These are phyloP conservation scores for Ennomos erosarius DNA, from an alignment of 2,888 invertebrate genomes.

Conservation along the genomic window DNA sequence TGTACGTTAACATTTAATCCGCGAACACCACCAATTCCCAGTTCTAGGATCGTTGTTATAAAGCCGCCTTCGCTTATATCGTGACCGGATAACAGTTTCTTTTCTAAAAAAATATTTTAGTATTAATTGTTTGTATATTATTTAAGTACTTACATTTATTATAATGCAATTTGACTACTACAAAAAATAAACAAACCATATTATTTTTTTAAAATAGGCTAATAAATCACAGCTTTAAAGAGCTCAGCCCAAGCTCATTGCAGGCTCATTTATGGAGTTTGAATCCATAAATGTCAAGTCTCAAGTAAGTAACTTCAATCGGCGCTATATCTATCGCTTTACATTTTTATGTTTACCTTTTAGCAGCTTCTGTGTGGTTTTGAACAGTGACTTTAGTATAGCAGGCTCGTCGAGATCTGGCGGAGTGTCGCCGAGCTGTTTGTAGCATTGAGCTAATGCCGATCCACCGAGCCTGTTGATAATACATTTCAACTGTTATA, in stretches of 20 bases:
- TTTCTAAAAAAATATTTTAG: slow-evolving; percentile 71
- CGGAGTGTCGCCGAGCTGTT: slow-evolving; percentile 91
- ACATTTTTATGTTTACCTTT: slow-evolving; percentile 76
- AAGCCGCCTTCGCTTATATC: slow-evolving; percentile 99
- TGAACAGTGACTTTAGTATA: slow-evolving; percentile 90
- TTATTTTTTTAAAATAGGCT: no score
- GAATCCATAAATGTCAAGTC: no score
- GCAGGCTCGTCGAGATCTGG: slow-evolving; percentile 92
- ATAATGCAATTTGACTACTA: no score
- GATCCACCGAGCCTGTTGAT: slow-evolving; percentile 92
- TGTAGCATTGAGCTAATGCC: slow-evolving; percentile 95
- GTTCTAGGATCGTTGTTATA: slow-evolving; percentile 95
- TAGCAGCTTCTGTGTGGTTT: slow-evolving; percentile 93
- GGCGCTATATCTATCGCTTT: no score
- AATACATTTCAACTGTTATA: no score
- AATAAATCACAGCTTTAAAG: no score
- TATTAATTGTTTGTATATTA: slow-evolving; percentile 9
- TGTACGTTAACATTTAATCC: slow-evolving; percentile 89
- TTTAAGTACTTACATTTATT: no score
- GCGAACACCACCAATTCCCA: slow-evolving; percentile 97
- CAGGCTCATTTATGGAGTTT: no score
- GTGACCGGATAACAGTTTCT: slow-evolving; percentile 92
- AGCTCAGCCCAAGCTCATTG: no score
- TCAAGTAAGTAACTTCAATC: no score
- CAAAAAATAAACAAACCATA: no score